These are phyloP conservation scores for Acanthornis magna DNA, from an alignment of 2,797 vertebrate species.

Conservation along the genomic window DNA sequence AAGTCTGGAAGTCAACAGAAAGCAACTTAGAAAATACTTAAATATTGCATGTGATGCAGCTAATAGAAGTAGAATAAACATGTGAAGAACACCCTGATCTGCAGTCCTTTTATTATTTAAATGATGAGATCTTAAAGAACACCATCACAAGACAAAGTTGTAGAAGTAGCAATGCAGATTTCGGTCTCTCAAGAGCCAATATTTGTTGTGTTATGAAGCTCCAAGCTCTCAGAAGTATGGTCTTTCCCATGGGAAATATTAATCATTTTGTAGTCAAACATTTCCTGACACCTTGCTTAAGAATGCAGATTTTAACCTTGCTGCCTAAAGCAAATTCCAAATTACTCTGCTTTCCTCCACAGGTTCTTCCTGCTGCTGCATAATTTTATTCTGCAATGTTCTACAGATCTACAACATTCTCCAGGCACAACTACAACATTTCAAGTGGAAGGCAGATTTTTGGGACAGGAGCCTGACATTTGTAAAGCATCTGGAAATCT, in stretches of 20 bases:
- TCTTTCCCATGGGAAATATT: slow-evolving; percentile 46
- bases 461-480: background rate
- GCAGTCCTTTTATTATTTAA: background rate
- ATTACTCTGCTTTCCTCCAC: background rate
- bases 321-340: slow-evolving; percentile 44
- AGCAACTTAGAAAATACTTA: background rate
- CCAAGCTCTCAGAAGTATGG: background rate
- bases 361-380: background rate
- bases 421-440: background rate
- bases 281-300: slow-evolving; percentile 25
- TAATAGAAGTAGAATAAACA: background rate
- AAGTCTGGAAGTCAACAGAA: background rate
- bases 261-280: background rate
- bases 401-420: background rate
- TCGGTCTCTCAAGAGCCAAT: background rate
- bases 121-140: background rate
- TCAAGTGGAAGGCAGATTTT: background rate
- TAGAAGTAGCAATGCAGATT: background rate
- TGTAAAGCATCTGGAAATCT: background rate
- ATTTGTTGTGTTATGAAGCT: background rate
- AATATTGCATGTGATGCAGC: background rate
- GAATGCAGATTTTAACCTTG: slow-evolving; percentile 38
- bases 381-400: background rate
- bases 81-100: background rate
- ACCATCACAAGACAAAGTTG: background rate